These are phyloP conservation scores for Nematostella vectensis DNA, from an alignment of 92 coral and sea anemone genomes.

Conservation along the genomic window DNA sequence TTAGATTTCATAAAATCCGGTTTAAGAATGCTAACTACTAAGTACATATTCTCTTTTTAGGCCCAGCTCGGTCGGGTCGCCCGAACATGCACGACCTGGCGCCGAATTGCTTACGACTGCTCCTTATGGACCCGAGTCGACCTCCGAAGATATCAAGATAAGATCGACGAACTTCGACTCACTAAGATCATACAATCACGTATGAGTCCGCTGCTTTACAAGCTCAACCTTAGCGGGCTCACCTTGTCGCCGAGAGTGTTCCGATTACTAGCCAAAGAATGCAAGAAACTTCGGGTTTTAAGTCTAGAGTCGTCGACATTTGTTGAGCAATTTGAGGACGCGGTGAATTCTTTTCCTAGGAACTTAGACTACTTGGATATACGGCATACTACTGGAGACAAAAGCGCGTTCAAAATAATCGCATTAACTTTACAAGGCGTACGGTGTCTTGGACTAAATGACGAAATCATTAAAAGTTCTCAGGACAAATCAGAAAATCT, in stretches of 20 bases:
- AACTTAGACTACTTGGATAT: conserved; percentile 59
- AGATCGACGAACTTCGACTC: conserved; percentile 61
- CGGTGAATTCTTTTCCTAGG: conserved; percentile 59
- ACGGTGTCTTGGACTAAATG: conserved; percentile 63
- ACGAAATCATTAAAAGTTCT: conserved; percentile 48
- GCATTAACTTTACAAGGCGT: conserved; percentile 28
- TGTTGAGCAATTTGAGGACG: conserved; percentile 38
- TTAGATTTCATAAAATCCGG: too few relatives aligned
- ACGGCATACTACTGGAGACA: conserved; percentile 70
- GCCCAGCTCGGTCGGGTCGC: conserved; percentile 58
- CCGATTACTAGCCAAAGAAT: conserved; percentile 47
- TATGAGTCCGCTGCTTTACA: conserved; percentile 51
- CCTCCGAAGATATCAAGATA: conserved; percentile 51
- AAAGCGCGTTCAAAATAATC: conserved; percentile 62
- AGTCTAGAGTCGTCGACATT: conserved; percentile 62
- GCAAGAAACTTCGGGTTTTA: conserved; percentile 53
- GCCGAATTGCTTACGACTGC: conserved; percentile 78
- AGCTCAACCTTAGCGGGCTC: conserved; percentile 63
- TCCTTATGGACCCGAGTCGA: conserved; percentile 69
- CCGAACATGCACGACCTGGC: conserved; percentile 61
- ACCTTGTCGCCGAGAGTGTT: conserved; percentile 66
- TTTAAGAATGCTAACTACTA: too few relatives aligned
- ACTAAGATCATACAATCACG: conserved; percentile 53
- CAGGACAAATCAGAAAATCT: conserved; percentile 14
- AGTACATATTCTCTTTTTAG: neutral